Evolutionary conservation across 2,888 invertebrate species (phyloP).

Genomic region (Drosophila dives): DNA sequence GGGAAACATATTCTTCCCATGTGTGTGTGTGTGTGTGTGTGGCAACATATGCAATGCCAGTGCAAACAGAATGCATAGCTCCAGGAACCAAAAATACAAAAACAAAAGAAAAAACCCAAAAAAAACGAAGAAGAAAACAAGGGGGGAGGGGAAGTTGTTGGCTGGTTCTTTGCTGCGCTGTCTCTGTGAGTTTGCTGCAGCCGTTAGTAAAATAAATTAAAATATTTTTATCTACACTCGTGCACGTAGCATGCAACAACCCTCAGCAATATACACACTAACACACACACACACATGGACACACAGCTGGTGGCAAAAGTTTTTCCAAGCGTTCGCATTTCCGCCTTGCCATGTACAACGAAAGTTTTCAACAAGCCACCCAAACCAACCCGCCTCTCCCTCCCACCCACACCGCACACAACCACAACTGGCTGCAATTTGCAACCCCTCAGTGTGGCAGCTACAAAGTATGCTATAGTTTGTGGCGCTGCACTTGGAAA

Average conservation of each 20-base stretch:
- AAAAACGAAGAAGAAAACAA: not conserved
- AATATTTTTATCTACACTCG: slow-evolving; percentile 79
- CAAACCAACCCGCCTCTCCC: not conserved
- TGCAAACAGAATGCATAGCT: slow-evolving; percentile 26
- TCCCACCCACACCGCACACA: not conserved
- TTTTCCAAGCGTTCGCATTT: slow-evolving; percentile 71
- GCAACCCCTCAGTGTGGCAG: slow-evolving; percentile 25
- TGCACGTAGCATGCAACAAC: slow-evolving; percentile 76
- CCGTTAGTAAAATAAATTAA: slow-evolving; percentile 77
- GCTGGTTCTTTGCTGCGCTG: slow-evolving; percentile 3
- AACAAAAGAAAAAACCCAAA: not conserved
- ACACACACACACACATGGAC: slow-evolving; percentile 29
- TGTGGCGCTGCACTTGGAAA: slow-evolving; percentile 48
- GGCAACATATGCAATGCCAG: slow-evolving; percentile 57
- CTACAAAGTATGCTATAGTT: slow-evolving; percentile 65
- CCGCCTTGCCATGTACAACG: slow-evolving; percentile 30
- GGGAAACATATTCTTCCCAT: slow-evolving; percentile 18
- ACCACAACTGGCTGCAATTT: slow-evolving; percentile 40
- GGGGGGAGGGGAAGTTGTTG: not conserved
- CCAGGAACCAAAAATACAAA: slow-evolving; percentile 2
- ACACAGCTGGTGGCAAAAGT: slow-evolving; percentile 69
- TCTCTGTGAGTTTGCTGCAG: slow-evolving; percentile 57
- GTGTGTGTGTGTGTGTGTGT: slow-evolving; percentile 9
- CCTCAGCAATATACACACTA: slow-evolving; percentile 38
- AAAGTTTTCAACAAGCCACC: slow-evolving; percentile 51